Conservation (phyloP, 2,113 vertebrate genomes). For the Macroglossus sobrinus region DNA sequence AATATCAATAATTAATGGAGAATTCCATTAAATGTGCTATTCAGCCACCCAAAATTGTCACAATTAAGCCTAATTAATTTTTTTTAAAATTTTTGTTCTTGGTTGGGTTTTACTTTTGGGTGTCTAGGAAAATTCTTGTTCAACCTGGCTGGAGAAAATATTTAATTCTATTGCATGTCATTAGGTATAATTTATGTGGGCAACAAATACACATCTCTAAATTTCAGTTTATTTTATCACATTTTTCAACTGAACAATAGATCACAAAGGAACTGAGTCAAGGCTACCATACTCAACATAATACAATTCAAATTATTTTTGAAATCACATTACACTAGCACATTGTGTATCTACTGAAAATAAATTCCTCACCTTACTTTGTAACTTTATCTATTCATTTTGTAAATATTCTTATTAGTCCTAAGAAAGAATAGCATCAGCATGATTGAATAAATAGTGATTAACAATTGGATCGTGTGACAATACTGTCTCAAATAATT, state of each 20-base stretch:
- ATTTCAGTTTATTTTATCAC: background rate
- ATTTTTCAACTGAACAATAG: background rate
- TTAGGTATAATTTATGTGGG: background rate
- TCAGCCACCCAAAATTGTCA: background rate
- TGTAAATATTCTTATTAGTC: background rate
- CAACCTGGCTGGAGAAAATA: background rate
- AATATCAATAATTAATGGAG: background rate
- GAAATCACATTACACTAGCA: background rate
- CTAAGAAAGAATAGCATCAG: background rate
- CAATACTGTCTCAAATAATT: background rate
- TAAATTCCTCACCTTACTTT: background rate
- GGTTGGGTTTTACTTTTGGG: background rate
- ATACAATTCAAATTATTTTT: background rate
- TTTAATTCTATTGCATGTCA: background rate
- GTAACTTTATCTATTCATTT: background rate
- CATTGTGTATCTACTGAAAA: background rate
- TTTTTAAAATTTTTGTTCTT: background rate
- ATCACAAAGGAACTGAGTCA: background rate
- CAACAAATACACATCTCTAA: background rate
- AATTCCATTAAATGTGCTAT: slow-evolving; percentile 21
- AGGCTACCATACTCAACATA: background rate
- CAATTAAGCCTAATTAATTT: background rate
- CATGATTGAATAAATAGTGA: background rate
- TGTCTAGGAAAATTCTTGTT: background rate
- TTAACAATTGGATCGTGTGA: background rate